These are phyloP conservation scores for Hypomecis punctinalis DNA, from an alignment of 2,888 invertebrate species.

Conservation along the genomic window DNA sequence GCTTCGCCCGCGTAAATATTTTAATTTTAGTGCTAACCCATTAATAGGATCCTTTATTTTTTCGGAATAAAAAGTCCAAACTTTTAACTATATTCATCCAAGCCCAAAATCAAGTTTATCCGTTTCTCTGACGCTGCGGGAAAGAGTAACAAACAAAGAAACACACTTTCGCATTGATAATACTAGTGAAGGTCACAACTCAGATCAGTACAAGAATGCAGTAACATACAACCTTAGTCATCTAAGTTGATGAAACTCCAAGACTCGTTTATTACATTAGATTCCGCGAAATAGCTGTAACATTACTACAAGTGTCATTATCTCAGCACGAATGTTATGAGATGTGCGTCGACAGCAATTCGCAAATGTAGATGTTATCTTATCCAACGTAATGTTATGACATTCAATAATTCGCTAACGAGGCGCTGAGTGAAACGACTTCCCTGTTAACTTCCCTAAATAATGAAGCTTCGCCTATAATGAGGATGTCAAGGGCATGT, in stretches of 20 bases:
- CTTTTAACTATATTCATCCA: too few relatives aligned
- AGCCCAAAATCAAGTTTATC: too few relatives aligned
- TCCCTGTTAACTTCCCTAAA: slow-evolving; percentile 14
- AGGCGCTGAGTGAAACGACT: slow-evolving; percentile 15
- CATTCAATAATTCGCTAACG: slow-evolving; percentile 20
- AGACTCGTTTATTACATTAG: slow-evolving; percentile 19
- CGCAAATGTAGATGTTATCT: slow-evolving; percentile 16
- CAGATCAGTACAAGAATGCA: too few relatives aligned
- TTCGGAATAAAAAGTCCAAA: too few relatives aligned
- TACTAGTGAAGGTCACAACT: too few relatives aligned
- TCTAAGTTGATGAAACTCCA: slow-evolving; percentile 10
- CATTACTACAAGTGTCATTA: slow-evolving; percentile 37
- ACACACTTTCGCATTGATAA: too few relatives aligned
- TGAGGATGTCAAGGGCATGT: slow-evolving; percentile 23
- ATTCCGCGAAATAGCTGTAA: slow-evolving; percentile 30
- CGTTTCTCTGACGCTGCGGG: too few relatives aligned
- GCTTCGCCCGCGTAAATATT: too few relatives aligned
- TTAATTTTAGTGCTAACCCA: too few relatives aligned
- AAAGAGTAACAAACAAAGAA: too few relatives aligned
- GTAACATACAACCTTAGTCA: too few relatives aligned
- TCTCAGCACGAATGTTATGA: slow-evolving; percentile 33
- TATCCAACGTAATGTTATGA: slow-evolving; percentile 21
- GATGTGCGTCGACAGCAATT: slow-evolving; percentile 31
- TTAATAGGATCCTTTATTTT: too few relatives aligned
- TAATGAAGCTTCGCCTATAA: slow-evolving; percentile 19